Evolutionary conservation across 2,888 invertebrate genomes (phyloP).

Genomic region (Schizotus pectinicornis): DNA sequence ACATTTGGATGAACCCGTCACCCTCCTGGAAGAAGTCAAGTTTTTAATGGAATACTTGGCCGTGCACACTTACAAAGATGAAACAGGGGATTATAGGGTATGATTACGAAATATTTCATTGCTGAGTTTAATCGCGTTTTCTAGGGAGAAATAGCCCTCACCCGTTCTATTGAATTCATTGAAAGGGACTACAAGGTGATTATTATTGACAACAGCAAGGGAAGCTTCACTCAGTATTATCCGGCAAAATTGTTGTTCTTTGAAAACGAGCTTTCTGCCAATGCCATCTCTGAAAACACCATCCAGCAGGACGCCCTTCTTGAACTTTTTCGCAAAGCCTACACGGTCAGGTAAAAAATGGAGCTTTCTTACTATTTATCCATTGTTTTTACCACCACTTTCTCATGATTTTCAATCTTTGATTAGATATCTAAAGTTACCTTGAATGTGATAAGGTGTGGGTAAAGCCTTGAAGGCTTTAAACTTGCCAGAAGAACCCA

Average conservation of each 20-base stretch:
- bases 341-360: conserved; percentile 64
- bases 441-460: no score
- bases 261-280: conserved; percentile 61
- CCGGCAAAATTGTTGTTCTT: conserved; percentile 73
- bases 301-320: conserved; percentile 64
- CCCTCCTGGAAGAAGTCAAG: conserved; percentile 60
- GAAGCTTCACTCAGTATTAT: conserved; percentile 73
- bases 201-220: conserved; percentile 69
- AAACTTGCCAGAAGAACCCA: no score
- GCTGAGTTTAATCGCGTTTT: conserved; percentile 38
- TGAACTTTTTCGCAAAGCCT: conserved; percentile 70
- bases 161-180: conserved; percentile 69
- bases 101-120: conserved; percentile 17
- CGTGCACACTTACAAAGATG: conserved; percentile 71
- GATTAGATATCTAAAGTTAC: no score
- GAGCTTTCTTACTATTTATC: no score
- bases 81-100: conserved; percentile 64
- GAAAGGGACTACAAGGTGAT: conserved; percentile 71
- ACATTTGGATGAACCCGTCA: background rate
- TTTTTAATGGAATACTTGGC: conserved; percentile 69
- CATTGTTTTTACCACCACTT: no score
- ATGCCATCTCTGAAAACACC: conserved; percentile 28
- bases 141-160: conserved; percentile 66
- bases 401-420: no score
- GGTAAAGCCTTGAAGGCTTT: no score